phyloP scores from a whole-genome alignment of 1,140 invertebrate species.

The Hirudo medicinalis region DNA sequence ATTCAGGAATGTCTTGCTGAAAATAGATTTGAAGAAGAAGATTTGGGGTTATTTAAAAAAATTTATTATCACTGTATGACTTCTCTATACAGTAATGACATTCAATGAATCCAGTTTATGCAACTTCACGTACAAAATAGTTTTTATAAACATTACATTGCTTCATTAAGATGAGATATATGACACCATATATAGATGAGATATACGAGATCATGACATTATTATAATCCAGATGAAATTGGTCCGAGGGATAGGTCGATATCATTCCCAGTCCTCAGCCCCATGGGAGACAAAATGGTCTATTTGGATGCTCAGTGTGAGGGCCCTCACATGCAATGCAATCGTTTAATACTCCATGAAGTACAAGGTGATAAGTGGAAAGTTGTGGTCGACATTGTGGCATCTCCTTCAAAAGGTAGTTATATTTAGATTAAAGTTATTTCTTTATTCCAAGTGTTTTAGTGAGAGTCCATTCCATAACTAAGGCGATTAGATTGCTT shows the following conservation, averaged over 20 bases:
- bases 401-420: background rate
- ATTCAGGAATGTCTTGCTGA: too few relatives aligned
- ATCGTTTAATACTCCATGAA: constrained; percentile 27
- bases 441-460: background rate
- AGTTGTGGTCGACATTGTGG: background rate
- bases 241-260: constrained; percentile 25
- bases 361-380: constrained; percentile 21
- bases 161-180: too few relatives aligned
- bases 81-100: too few relatives aligned
- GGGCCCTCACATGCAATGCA: constrained; percentile 43
- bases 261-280: constrained; percentile 37
- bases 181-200: too few relatives aligned
- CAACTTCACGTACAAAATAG: too few relatives aligned
- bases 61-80: constrained; percentile 23
- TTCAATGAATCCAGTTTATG: too few relatives aligned
- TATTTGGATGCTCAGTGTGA: constrained; percentile 42
- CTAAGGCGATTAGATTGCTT: too few relatives aligned
- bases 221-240: too few relatives aligned
- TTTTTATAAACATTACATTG: too few relatives aligned
- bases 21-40: background rate
- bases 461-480: too few relatives aligned
- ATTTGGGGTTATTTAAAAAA: constrained; percentile 12
- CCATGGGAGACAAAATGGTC: constrained; percentile 38
- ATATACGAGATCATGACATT: too few relatives aligned
- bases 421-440: constrained; percentile 2